Percentiles rank a stretch among this genome's conserved stretches.
These are phyloP conservation scores for Popillia japonica DNA, from an alignment of 1,140 invertebrate genomes.

Conservation along the genomic window DNA sequence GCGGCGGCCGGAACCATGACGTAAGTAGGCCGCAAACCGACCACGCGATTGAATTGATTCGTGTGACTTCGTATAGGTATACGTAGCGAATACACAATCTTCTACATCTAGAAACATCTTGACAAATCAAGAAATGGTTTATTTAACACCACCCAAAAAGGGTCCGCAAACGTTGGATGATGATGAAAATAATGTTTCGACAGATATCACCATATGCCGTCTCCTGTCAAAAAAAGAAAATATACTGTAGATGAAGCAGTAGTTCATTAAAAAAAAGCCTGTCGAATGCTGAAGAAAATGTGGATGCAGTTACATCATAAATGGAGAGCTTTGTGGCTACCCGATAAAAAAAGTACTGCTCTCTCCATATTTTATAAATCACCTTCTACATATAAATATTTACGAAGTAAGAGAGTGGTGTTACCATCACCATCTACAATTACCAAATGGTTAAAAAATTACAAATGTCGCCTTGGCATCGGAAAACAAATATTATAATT, in stretches of 20 bases:
- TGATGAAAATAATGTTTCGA: conserved; percentile 16
- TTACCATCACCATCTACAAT: conserved; percentile 22
- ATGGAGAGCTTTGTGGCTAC: neutral
- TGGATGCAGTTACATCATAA: conserved; percentile 32
- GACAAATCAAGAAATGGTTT: neutral
- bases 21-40: too few relatives aligned
- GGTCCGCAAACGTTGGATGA: neutral
- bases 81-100: too few relatives aligned
- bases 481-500: neutral
- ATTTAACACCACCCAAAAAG: too few relatives aligned
- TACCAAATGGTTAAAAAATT: conserved; percentile 9
- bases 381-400: conserved; percentile 34
- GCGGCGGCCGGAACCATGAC: too few relatives aligned
- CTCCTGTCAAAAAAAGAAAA: neutral
- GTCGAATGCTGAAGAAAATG: neutral
- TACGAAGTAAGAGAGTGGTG: neutral
- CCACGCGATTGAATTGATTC: too few relatives aligned
- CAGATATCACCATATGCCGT: neutral
- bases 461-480: neutral
- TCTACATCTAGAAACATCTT: neutral
- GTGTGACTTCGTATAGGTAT: too few relatives aligned
- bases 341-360: conserved; percentile 17
- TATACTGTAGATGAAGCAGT: neutral
- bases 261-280: too few relatives aligned
- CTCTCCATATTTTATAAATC: conserved; percentile 21